Conservation (phyloP, 53 echinoderm and acorn worm genomes). For the Luidia sarsii region DNA sequence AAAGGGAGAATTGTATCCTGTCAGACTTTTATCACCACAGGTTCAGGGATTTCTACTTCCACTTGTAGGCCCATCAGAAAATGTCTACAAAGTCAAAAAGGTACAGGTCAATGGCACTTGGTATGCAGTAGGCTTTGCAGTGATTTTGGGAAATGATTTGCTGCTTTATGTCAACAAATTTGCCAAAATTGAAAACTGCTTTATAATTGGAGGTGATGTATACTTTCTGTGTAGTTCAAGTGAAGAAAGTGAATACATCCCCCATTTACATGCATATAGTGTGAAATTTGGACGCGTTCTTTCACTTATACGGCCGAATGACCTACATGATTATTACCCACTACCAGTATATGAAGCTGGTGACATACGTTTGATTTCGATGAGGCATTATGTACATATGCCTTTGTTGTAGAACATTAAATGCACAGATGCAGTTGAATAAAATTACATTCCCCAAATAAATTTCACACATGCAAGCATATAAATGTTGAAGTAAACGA, state of each 20-base stretch:
- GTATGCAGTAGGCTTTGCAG: slow-evolving; percentile 41
- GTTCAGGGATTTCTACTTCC: slow-evolving; percentile 14
- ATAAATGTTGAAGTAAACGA: no score
- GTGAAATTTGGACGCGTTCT: neutral
- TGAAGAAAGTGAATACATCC: neutral
- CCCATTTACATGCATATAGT: slow-evolving; percentile 8
- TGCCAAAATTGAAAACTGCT: slow-evolving; percentile 13
- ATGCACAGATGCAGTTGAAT: no score
- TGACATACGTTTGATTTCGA: neutral
- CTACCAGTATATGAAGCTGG: neutral
- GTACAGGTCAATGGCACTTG: slow-evolving; percentile 22
- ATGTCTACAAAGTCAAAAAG: slow-evolving; percentile 35
- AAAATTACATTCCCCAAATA: no score
- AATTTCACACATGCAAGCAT: no score
- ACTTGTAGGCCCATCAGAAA: slow-evolving; percentile 10
- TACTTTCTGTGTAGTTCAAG: neutral
- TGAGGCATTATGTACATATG: no score
- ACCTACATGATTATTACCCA: slow-evolving; percentile 4
- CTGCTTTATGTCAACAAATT: neutral
- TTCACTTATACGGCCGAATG: neutral
- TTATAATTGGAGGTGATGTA: slow-evolving; percentile 18
- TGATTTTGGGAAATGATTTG: slow-evolving; percentile 10
- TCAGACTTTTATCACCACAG: neutral
- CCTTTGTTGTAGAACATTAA: no score
- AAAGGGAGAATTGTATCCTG: slow-evolving; percentile 25